Percentiles rank a stretch among this genome's conserved stretches.
Conservation (phyloP, 2,797 vertebrate species). For the Spondyliosoma cantharus region DNA sequence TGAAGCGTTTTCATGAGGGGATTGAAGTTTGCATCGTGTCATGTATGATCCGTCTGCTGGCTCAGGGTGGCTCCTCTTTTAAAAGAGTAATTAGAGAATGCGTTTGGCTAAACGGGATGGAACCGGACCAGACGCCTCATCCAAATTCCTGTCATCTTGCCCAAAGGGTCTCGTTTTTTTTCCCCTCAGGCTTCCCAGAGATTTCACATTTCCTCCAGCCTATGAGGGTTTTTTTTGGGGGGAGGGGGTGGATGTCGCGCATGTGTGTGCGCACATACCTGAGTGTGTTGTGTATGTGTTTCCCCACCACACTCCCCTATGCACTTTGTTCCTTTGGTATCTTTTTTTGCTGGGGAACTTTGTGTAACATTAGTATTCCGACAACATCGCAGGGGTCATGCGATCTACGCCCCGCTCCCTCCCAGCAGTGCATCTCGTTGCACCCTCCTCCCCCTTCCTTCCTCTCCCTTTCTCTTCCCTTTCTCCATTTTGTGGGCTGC, state of each 20-base stretch:
- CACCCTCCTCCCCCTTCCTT: conserved; percentile 8
- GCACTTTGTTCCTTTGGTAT: conserved; percentile 66
- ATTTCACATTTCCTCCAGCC: conserved; percentile 8
- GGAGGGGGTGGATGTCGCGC: neutral
- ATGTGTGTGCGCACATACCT: neutral
- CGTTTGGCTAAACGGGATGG: conserved; percentile 29
- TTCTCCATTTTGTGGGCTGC: conserved; percentile 71
- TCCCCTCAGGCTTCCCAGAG: neutral
- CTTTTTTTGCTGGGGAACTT: conserved; percentile 62
- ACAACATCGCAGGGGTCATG: conserved; percentile 69
- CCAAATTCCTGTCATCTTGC: conserved; percentile 46
- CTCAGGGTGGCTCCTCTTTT: conserved; percentile 7
- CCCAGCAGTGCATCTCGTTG: conserved; percentile 62
- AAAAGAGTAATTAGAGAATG: conserved; percentile 27
- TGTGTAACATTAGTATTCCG: conserved; percentile 75
- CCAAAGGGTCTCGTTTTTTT: conserved; percentile 46
- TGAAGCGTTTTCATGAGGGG: neutral
- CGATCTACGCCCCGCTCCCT: conserved; percentile 65
- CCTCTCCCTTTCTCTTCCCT: conserved; percentile 19
- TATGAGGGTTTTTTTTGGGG: neutral
- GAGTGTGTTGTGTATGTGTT: conserved; percentile 6
- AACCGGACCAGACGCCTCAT: conserved; percentile 27
- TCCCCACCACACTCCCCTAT: conserved; percentile 25
- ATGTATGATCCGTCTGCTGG: neutral
- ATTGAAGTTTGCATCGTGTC: conserved; percentile 14